Evolutionary conservation across 1,140 invertebrate species (phyloP).

Genomic region (Bombus difficillimus): DNA sequence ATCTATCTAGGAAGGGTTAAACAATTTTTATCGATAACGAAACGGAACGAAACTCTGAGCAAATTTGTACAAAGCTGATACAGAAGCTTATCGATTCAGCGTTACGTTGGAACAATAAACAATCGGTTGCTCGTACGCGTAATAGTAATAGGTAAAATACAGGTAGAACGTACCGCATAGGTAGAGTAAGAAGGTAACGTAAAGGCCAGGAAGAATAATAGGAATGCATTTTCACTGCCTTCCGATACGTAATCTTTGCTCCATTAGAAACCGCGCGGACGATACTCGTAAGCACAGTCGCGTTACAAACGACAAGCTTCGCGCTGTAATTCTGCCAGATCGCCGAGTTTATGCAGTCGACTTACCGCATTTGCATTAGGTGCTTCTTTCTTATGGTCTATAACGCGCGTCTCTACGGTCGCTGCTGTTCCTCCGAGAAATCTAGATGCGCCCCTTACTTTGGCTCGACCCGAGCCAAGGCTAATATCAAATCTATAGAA

Average conservation of each 20-base stretch:
- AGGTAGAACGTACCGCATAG: no score
- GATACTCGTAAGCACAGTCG: slow-evolving; percentile 30
- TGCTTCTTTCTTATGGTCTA: not conserved
- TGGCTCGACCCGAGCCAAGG: accelerated
- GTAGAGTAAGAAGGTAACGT: not conserved
- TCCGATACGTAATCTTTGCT: slow-evolving; percentile 49
- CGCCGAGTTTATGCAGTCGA: slow-evolving; percentile 31
- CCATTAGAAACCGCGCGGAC: slow-evolving; percentile 35
- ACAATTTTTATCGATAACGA: no score
- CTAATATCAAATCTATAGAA: not conserved
- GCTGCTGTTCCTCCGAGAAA: no score
- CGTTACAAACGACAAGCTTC: slow-evolving; percentile 4
- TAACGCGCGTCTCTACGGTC: slow-evolving; percentile 3
- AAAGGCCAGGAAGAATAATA: slow-evolving; percentile 40
- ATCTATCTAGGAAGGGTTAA: accelerated
- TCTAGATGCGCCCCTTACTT: no score
- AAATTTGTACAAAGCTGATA: no score
- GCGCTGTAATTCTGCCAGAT: slow-evolving; percentile 38
- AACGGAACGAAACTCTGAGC: no score
- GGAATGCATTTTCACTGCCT: slow-evolving; percentile 44
- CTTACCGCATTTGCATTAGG: slow-evolving; percentile 32
- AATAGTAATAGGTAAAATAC: not conserved
- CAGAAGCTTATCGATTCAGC: no score
- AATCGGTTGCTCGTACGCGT: not conserved
- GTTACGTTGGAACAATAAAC: not conserved